phyloP scores from a whole-genome alignment of 2,113 vertebrate species.

The Pedionomus torquatus region DNA sequence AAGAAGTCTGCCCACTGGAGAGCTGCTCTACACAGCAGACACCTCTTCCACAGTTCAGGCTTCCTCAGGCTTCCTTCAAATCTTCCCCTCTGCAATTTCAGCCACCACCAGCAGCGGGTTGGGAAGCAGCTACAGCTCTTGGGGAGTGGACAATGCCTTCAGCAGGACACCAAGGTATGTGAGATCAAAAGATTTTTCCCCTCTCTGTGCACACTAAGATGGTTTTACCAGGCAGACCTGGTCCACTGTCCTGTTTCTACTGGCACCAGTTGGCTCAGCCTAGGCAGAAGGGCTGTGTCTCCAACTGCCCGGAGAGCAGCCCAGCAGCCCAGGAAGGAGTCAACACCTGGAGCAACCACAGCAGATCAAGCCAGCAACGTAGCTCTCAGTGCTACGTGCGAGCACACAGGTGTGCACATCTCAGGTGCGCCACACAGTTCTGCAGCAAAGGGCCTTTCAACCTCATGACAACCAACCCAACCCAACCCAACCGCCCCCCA shows the following conservation, averaged over 20 bases:
- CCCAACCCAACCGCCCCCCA: neutral
- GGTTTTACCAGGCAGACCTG: neutral
- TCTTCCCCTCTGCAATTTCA: neutral
- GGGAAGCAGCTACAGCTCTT: neutral
- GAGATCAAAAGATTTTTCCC: neutral
- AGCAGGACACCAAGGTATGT: neutral
- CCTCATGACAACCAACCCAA: neutral
- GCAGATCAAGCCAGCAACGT: neutral
- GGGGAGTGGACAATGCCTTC: fast-evolving
- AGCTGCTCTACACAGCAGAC: neutral
- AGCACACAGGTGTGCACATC: fast-evolving
- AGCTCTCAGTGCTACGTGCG: neutral
- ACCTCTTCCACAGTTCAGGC: neutral
- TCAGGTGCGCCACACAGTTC: fast-evolving
- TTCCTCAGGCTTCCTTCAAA: neutral
- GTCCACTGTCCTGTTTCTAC: neutral
- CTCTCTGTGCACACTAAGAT: neutral
- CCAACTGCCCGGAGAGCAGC: neutral
- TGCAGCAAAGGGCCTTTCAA: neutral
- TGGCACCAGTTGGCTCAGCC: neutral
- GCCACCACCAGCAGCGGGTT: neutral
- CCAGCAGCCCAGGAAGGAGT: neutral
- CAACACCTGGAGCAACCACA: neutral
- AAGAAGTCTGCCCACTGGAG: neutral
- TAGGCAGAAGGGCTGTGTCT: neutral